These are phyloP conservation scores for Holothuria scabra DNA, from an alignment of 53 echinoderm and acorn worm genomes.

Conservation along the genomic window DNA sequence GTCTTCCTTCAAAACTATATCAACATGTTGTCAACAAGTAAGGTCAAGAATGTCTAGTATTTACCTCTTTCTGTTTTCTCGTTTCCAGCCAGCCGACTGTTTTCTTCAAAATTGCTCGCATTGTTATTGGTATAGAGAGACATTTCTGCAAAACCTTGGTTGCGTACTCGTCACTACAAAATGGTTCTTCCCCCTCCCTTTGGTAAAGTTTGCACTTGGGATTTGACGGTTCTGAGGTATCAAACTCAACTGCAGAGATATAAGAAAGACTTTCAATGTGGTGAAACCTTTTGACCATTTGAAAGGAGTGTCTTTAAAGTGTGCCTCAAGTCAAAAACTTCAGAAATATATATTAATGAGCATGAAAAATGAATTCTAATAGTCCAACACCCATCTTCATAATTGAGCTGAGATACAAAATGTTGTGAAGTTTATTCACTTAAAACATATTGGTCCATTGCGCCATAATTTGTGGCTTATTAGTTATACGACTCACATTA, in stretches of 20 bases:
- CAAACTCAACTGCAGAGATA: constrained; percentile 83
- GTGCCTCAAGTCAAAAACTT: too few species aligned
- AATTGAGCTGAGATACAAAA: too few species aligned
- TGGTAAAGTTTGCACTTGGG: constrained; percentile 82
- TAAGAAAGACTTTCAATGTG: neutral
- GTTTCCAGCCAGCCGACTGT: constrained; percentile 77
- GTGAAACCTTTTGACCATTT: neutral
- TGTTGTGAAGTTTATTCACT: too few species aligned
- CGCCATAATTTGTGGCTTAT: too few species aligned
- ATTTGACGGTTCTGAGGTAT: constrained; percentile 67
- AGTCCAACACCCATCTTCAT: too few species aligned
- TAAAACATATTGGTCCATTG: too few species aligned
- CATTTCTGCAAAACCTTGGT: constrained; percentile 95
- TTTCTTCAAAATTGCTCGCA: constrained; percentile 97
- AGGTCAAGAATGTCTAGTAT: neutral
- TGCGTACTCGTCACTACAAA: constrained; percentile 93
- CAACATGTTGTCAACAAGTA: too few species aligned
- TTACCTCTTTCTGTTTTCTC: constrained; percentile 44
- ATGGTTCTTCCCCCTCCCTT: constrained; percentile 79
- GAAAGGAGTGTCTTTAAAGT: too few species aligned
- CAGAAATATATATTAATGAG: too few species aligned
- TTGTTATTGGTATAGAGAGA: constrained; percentile 94
- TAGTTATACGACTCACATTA: too few species aligned
- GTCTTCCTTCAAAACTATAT: too few species aligned
- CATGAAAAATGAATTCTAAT: too few species aligned